Evolutionary conservation across 1,140 invertebrate species (phyloP).

Genomic region (Bombus turneri): DNA sequence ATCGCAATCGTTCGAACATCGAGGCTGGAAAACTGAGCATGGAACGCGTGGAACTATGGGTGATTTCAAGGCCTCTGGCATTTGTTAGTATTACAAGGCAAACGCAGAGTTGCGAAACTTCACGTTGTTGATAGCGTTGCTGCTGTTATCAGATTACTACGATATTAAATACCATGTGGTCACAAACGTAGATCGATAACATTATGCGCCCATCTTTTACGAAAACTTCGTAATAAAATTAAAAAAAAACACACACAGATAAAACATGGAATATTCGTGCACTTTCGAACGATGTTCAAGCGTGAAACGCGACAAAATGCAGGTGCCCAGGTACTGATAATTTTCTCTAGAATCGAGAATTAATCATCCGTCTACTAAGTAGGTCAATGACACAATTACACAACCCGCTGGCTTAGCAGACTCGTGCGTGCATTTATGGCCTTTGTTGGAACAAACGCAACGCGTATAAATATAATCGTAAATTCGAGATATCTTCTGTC

Average conservation of each 20-base stretch:
- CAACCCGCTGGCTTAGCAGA: slow-evolving; percentile 24
- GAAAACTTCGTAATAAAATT: not conserved
- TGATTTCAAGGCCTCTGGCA: slow-evolving; percentile 36
- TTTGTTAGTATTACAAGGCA: slow-evolving; percentile 67
- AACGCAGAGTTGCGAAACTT: slow-evolving; percentile 60
- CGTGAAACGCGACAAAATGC: not conserved
- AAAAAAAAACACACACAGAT: not conserved
- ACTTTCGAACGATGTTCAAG: not conserved
- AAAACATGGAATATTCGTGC: not conserved
- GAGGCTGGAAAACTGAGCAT: not conserved
- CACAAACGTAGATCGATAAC: slow-evolving; percentile 32
- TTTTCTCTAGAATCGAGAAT: slow-evolving; percentile 24
- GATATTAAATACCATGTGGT: slow-evolving; percentile 36
- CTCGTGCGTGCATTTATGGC: slow-evolving; percentile 42
- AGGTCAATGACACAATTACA: slow-evolving; percentile 66
- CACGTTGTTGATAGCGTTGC: slow-evolving; percentile 44
- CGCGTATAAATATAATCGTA: slow-evolving; percentile 23
- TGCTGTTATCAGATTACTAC: slow-evolving; percentile 63
- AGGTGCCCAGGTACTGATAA: slow-evolving; percentile 35
- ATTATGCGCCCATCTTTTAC: slow-evolving; percentile 24
- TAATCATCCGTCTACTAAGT: slow-evolving; percentile 51
- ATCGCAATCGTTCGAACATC: no score
- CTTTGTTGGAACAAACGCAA: slow-evolving; percentile 25
- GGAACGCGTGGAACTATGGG: slow-evolving; percentile 24
- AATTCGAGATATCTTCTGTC: slow-evolving; percentile 8